phyloP scores from a whole-genome alignment of 1,140 invertebrate species.

The Drosophila oshimai region DNA sequence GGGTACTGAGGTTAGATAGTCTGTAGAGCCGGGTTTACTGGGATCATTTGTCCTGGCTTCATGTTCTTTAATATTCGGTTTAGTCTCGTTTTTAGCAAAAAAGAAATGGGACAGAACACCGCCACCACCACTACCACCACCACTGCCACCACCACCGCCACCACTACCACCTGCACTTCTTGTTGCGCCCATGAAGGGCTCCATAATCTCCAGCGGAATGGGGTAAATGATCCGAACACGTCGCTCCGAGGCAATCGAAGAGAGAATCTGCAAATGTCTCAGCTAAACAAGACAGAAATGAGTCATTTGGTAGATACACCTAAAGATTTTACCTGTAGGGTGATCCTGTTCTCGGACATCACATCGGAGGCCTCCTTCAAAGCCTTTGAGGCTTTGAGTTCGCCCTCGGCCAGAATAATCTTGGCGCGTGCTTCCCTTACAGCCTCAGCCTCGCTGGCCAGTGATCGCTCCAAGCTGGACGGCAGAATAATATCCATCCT shows the following conservation, averaged over 20 bases:
- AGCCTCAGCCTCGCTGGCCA: conserved; percentile 94
- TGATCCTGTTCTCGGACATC: conserved; percentile 93
- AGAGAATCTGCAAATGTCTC: conserved; percentile 89
- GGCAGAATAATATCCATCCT: conserved; percentile 96
- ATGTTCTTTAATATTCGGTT: not conserved
- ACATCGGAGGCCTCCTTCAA: conserved; percentile 96
- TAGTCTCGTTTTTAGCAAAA: not conserved
- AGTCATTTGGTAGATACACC: not conserved
- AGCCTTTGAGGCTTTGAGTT: conserved; percentile 94
- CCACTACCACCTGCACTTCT: not conserved
- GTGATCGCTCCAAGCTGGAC: conserved; percentile 90
- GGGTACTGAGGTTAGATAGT: too few relatives aligned
- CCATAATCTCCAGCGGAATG: conserved; percentile 90
- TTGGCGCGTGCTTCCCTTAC: conserved; percentile 87
- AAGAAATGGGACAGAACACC: not conserved
- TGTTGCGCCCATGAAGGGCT: conserved; percentile 12
- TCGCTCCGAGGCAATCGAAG: conserved; percentile 97
- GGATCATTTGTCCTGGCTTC: too few relatives aligned
- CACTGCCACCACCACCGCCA: not conserved
- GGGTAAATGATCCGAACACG: conserved; percentile 99
- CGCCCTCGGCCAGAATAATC: conserved; percentile 92
- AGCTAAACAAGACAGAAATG: conserved; percentile 25
- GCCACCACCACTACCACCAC: not conserved
- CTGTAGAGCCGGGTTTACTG: not conserved
- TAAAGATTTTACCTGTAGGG: conserved; percentile 87